Base-by-base conservation (phyloP, 2,113 vertebrate species). In the Garra rufa region DNA sequence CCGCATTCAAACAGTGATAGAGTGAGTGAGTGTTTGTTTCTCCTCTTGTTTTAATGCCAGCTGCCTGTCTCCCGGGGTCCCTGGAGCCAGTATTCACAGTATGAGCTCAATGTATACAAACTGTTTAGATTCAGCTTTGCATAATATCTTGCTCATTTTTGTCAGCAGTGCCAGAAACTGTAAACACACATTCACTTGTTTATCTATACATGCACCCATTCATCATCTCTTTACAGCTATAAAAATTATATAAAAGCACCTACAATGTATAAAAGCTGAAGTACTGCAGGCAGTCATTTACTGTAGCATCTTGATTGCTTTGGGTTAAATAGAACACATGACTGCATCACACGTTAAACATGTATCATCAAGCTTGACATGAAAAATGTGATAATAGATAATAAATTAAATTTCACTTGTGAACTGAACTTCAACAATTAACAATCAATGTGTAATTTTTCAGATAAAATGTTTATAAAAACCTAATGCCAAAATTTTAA, bases 101-200 rank as follows among this genome's bases (percentile, higher is more conserved):
- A 9, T 63, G 84, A 83, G 81, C 55, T 55, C 59, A 85, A 24
- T 57, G 76, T 83, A 41, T 76, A 74, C 83, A 86, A 81, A 82
- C 87, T 78, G 48, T 79, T 77, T 70, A 82, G 61, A 86, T 50
- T 52, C 34, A 52, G 52, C 52, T 83, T 82, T 81, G 57, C 59
- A 67, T 75, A 83, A 88, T 86, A 71, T 81, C 46, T 59, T 17
- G 11, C 59, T 63, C 24, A 24, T 28, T 78, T 78, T 67, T 83
- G 77, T 83, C 82, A 57, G 48, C 21, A 67, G 71, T 46, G 71
- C 50, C 55, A 83, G 34, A 74, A 28, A 15, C 67, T n/a, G n/a
- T n/a, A n/a, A n/a, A n/a, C n/a, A 74, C 67, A 48, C 19, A 70
- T 75, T 48, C 44, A 78, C 50, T 59, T 26, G n/a, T 55, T 52